Evolutionary conservation across 2,888 invertebrate species (phyloP), one percentile per base, ranked within the genome.

Genomic region (Cryptosula pallasiana): DNA sequence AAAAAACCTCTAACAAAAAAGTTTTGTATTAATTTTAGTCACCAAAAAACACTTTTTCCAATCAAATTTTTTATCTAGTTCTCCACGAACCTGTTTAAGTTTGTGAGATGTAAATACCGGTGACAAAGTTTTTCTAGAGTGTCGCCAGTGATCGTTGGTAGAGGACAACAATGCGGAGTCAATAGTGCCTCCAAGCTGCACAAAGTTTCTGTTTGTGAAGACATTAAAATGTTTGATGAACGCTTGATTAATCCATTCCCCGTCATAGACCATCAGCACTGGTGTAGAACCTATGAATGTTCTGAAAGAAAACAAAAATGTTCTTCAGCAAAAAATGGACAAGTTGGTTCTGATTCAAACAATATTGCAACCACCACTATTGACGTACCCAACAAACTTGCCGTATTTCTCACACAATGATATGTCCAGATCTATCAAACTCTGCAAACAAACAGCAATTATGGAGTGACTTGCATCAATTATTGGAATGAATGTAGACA

Each of bases 11-110:
- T n/a, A n/a, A n/a, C n/a, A n/a, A n/a, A n/a, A n/a, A n/a, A n/a
- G n/a, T n/a, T n/a, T n/a, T n/a, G n/a, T n/a, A n/a, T n/a, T n/a
- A n/a, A n/a, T n/a, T n/a, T n/a, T n/a, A n/a, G n/a, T n/a, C n/a
- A n/a, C n/a, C n/a, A n/a, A n/a, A n/a, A n/a, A n/a, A n/a, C n/a
- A n/a, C n/a, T n/a, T n/a, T n/a, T n/a, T n/a, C n/a, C n/a, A n/a
- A n/a, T n/a, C n/a, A n/a, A n/a, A n/a, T n/a, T n/a, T n/a, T n/a
- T n/a, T n/a, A n/a, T n/a, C n/a, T n/a, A n/a, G n/a, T n/a, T n/a
- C n/a, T n/a, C n/a, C n/a, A n/a, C n/a, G n/a, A 45, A 57, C 57
- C 57, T 57, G 57, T 57, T 57, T 57, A 5, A 57, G 57, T 23
- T 57, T 57, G 25, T 5, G n/a, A 9, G 16, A 13, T 5, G 57